Base-by-base conservation (phyloP, 2,113 vertebrate species). In the Eudyptes chrysolophus region DNA sequence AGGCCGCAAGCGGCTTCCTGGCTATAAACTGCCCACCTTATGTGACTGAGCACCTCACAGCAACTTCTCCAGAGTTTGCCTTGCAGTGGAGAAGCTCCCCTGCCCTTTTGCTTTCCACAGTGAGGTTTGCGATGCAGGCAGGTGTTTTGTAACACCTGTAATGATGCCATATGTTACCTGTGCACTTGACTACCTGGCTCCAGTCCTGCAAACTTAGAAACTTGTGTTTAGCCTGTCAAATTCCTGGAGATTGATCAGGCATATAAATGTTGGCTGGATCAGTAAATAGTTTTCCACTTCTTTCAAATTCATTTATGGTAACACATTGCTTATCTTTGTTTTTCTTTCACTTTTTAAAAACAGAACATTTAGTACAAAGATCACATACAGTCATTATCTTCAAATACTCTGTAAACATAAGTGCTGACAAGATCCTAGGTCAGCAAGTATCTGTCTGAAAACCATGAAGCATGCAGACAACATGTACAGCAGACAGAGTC, bases 221-320 rank as follows among this genome's bases (percentile, higher is more conserved):
- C 78, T 62, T 88, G 40, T 48, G 38, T 72, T 84, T 71, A 68
- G 80, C 76, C 64, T 74, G 84, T 95, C 80, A 58, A 29, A 95
- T 94, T 97, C 90, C 68, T 92, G 72, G 48, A 90, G 77, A 61
- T 61, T 95, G 89, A 82, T 95, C 90, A 72, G 64, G 86, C 91
- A n/a, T 71, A 26, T 64, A 89, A 95, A 68, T 68, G 36, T 92
- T 92, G 90, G 76, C 95, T 87, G 72, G 86, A 75, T 79, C 72
- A 72, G 72, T 71, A 91, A 92, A 90, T 76, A 96, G 52, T 94
- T 95, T 95, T 72, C 84, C 57, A 79, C 52, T 75, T 89, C 77
- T 95, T 96, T 94, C 84, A 84, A 84, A 75, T 71, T 93, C 38
- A 40, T 75, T 96, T 96, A 89, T 89, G 89, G 81, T 68, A 97